phyloP scores from a whole-genome alignment of 2,888 invertebrate genomes.

The Linnaemya tessellans region DNA sequence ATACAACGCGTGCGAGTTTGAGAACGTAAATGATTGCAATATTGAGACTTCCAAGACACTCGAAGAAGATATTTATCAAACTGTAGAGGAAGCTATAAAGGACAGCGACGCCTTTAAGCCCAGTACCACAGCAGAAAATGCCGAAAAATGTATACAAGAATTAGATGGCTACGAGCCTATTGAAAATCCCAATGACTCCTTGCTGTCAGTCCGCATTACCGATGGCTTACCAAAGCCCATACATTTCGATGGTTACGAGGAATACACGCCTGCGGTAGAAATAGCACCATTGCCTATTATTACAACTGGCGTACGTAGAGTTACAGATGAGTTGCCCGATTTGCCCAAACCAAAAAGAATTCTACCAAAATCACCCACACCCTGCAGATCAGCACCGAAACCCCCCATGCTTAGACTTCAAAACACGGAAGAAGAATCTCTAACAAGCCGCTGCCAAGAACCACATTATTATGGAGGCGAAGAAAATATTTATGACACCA shows the following conservation, averaged over 20 bases:
- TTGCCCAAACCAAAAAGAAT: slow-evolving; percentile 81
- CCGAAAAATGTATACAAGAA: slow-evolving; percentile 7
- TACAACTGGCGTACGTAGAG: slow-evolving; percentile 77
- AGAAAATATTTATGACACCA: slow-evolving; percentile 87
- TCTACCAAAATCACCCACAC: slow-evolving; percentile 76
- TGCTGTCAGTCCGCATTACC: not conserved
- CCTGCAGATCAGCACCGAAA: slow-evolving; percentile 74
- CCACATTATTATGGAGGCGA: slow-evolving; percentile 79
- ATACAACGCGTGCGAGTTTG: not conserved
- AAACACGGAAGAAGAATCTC: slow-evolving; percentile 43
- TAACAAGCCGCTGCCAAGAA: slow-evolving; percentile 51
- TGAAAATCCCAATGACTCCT: slow-evolving; percentile 34
- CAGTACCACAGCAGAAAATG: not conserved
- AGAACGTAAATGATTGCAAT: not conserved
- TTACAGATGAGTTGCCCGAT: slow-evolving; percentile 79
- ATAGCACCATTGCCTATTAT: slow-evolving; percentile 40
- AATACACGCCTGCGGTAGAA: slow-evolving; percentile 77
- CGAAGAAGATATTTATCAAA: slow-evolving; percentile 81
- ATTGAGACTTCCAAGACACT: not conserved
- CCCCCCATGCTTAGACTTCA: slow-evolving; percentile 70
- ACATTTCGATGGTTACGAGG: slow-evolving; percentile 81
- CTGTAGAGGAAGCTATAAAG: slow-evolving; percentile 78
- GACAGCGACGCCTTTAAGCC: not conserved
- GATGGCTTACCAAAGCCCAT: not conserved
- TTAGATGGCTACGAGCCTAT: slow-evolving; percentile 59